Evolutionary conservation across 2,113 vertebrate species (phyloP), one percentile per base, ranked within the genome.

Genomic region (Glareola pratincola): DNA sequence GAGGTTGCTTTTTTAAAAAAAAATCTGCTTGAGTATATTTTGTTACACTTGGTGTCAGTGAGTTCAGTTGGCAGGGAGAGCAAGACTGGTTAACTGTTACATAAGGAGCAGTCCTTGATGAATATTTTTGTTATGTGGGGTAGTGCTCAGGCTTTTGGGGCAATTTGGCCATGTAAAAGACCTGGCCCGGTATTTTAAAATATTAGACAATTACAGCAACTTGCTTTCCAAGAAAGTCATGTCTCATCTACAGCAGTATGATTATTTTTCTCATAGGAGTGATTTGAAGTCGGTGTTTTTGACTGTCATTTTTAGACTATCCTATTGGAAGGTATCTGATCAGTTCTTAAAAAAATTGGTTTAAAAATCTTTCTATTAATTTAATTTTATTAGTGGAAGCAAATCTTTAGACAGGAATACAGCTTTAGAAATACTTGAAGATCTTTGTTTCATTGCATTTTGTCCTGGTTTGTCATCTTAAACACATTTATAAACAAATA

Each of bases 51-150:
- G 2, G 5, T 43, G 11, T 54, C 17, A 82, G 9, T 14, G 47
- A 74, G 32, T 50, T 86, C n/a, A 50, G 0, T 77, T 2, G 1
- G n/a, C 2, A 1, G 2, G 34, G 41, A 32, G 27, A 74, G 39
- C 6, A 76, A 27, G 17, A 54, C 11, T 30, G 19, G 2, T 30
- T 72, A 26, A 17, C 32, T 56, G 1, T 17, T 83, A 12, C 8
- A 57, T 83, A 88, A 80, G 11, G n/a, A 91, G 10, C 24, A 66
- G 4, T 67, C 27, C 41, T 51, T 36, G 21, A 36, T 73, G 5
- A 50, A 19, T 74, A 12, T 19, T 76, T 69, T 51, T 63, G 3
- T 69, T 47, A 27, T 4, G 3, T 83, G 57, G 56, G 27, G 24
- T 41, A 45, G 29, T 32, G 41, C 22, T 80, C 1, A 2, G 7